Base-by-base conservation (phyloP, 1,140 invertebrate genomes). In the Drosophila chauvacae region DNA sequence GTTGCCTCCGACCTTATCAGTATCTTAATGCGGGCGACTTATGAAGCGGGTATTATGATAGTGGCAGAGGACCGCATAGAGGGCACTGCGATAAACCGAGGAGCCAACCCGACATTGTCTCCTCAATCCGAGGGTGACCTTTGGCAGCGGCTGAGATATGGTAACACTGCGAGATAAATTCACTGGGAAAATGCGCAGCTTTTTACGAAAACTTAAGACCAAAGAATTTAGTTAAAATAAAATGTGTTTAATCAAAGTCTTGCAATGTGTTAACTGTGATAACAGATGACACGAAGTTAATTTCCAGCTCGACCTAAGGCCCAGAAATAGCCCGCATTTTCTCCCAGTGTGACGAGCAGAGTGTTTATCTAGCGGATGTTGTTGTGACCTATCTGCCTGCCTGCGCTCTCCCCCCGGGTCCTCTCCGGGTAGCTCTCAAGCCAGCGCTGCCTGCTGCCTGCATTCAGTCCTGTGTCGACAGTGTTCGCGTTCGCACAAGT, bases 41-140 rank as follows among this genome's bases (percentile, higher is more conserved):
- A 42, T 81, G 45, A 75, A 78, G 74, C 74, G 78, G 82, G 74
- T 33, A 66, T 70, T 65, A 86, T 70, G 79, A 84, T 84, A 84
- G 60, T 37, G 48, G 53, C 50, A n/a, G 37, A 56, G 39, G 35
- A 41, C 20, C 42, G 7, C 45, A 33, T 20, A 72, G 39, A 42
- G 35, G 18, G 42, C 35, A 59, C 60, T 50, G 48, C 37, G 64
- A 48, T 55, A 58, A 50, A 61, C 37, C 51, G 45, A 35, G 35
- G 47, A 30, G 55, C 47, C 58, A 53, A 64, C 33, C 59, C 80
- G 56, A 63, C 51, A 47, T 41, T 74, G 65, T 71, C 71, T 61
- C 55, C 39, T 50, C 16, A 30, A 58, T 57, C 60, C 37, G 72
- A 53, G 61, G 61, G 58, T 71, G 79, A 77, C 63, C 61, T 75